Evolutionary conservation across 2,888 invertebrate genomes (phyloP).

Genomic region (Macrosoma leucophasiata): DNA sequence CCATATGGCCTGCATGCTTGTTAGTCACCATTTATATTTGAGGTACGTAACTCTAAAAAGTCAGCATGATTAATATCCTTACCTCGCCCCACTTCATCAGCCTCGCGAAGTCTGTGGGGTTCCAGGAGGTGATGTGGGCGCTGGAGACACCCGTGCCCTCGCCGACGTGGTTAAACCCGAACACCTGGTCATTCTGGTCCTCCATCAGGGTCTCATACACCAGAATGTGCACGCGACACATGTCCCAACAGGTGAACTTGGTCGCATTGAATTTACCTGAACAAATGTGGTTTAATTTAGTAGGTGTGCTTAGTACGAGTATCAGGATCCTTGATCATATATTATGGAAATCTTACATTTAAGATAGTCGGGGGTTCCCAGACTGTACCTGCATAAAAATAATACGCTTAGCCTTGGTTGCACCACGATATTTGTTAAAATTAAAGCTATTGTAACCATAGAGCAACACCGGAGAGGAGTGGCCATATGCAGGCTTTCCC

Average conservation of each 20-base stretch:
- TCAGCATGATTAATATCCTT: no score
- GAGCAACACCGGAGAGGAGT: no score
- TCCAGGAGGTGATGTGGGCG: slow-evolving; percentile 82
- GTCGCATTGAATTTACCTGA: slow-evolving; percentile 81
- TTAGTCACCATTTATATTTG: no score
- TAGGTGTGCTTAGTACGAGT: background rate
- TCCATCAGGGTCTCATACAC: slow-evolving; percentile 85
- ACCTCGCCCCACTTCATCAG: slow-evolving; percentile 86
- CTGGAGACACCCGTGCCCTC: slow-evolving; percentile 78
- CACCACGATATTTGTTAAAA: no score
- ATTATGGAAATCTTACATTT: background rate
- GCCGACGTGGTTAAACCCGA: slow-evolving; percentile 84
- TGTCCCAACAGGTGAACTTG: slow-evolving; percentile 79
- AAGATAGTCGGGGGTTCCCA: no score
- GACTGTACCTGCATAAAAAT: no score
- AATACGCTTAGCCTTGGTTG: no score
- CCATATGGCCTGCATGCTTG: no score
- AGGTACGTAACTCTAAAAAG: no score
- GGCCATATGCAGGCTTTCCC: no score
- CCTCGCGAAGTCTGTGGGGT: slow-evolving; percentile 81
- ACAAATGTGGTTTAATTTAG: slow-evolving; percentile 9
- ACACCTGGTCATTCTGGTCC: slow-evolving; percentile 84
- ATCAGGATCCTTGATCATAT: background rate
- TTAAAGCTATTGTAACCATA: no score
- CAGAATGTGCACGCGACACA: slow-evolving; percentile 81